Evolutionary conservation across 2,888 invertebrate genomes (phyloP).

Genomic region (Noctua janthe): DNA sequence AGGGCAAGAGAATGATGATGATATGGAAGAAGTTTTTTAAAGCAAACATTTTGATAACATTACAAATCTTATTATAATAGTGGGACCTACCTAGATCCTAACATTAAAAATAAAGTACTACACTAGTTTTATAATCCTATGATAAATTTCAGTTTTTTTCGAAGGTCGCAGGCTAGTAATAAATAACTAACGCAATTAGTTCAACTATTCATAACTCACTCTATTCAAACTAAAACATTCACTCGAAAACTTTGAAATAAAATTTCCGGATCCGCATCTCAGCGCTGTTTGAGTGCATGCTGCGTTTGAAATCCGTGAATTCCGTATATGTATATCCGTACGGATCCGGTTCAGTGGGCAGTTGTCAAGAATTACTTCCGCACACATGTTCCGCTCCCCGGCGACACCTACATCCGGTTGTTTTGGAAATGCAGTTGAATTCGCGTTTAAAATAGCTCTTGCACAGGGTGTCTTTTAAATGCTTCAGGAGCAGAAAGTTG

Average conservation of each 20-base stretch:
- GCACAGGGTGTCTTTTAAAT: not conserved
- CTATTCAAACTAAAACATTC: constrained; percentile 6
- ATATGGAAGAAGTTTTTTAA: too few species aligned
- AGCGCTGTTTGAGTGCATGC: constrained; percentile 33
- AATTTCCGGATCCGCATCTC: constrained; percentile 29
- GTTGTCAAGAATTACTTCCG: constrained; percentile 71
- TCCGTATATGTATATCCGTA: constrained; percentile 62
- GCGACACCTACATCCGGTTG: constrained; percentile 58
- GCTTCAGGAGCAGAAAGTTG: too few species aligned
- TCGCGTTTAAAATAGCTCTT: constrained; percentile 9
- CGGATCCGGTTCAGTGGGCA: constrained; percentile 68
- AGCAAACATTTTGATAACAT: too few species aligned
- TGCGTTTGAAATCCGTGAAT: constrained; percentile 63
- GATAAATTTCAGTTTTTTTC: too few species aligned
- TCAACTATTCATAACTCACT: not conserved
- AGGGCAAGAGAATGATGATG: too few species aligned
- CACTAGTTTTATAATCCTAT: too few species aligned
- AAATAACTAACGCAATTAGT: not conserved
- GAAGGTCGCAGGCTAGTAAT: not conserved
- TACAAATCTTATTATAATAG: too few species aligned
- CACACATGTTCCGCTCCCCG: constrained; percentile 60
- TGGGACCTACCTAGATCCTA: too few species aligned
- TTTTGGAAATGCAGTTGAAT: constrained; percentile 53
- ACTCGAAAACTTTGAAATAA: constrained; percentile 19
- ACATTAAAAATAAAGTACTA: too few species aligned